Base-by-base conservation (phyloP, 1,140 invertebrate genomes). In the Drosophila athabasca region DNA sequence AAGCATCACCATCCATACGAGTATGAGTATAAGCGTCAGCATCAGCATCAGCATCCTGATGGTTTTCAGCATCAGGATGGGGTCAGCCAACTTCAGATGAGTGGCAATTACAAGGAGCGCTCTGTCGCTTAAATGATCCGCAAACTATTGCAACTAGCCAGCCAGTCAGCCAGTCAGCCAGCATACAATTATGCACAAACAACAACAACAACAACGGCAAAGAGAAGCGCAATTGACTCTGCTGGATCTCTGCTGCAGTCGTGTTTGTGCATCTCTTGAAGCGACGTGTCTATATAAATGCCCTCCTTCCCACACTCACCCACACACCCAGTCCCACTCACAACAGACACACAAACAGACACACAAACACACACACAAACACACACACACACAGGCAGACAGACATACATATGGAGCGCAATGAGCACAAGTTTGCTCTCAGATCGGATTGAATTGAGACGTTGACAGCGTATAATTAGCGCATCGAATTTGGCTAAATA, bases 391-490 rank as follows among this genome's bases (percentile, higher is more conserved):
- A 2, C 19, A 49, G 52, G 2, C 3, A 26, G 2, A 3, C 24
- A 26, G 3, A 6, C 6, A 29, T 1, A 6, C 8, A 9, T 9
- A 11, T 11, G 35, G 11, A 39, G 11, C 35, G 35, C 35, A 3
- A 35, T 35, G 31, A 35, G 31, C 6, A 19, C 15, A 39, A 31
- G 24, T 31, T 55, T 55, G 54, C 67, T 62, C 39, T 55, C 29
- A 29, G 58, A 65, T 44, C 46, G 46, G 41, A 62, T 45, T 39
- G 50, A 31, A 64, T 50, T 64, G 68, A 57, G 59, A 35, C 29
- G 50, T 54, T 75, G 55, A 54, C 70, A 53, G 60, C 44, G 54
- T 62, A 58, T 75, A 74, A 73, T 75, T 75, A 75, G 69, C 72
- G 54, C 54, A 74, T 65, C 41, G 35, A 74, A 54, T 66, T 72